A percentile compares a stretch with the other conserved stretches of the same genome.
These are phyloP conservation scores for Chalcis sispes DNA, from an alignment of 2,888 invertebrate genomes.

Conservation along the genomic window DNA sequence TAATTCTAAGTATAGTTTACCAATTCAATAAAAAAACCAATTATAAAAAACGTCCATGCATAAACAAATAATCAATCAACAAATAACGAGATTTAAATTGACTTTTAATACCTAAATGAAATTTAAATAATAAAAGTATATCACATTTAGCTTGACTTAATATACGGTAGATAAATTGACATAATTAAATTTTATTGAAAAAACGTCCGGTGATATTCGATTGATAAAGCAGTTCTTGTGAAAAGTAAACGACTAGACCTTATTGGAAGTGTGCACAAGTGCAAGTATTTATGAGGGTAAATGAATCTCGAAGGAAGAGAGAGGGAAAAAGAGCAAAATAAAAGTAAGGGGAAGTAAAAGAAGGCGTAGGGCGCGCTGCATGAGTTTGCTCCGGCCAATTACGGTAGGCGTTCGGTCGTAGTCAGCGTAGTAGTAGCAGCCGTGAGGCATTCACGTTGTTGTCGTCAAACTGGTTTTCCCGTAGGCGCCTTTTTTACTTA, in stretches of 20 bases:
- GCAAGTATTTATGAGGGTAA: no score
- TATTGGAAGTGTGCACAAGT: no score
- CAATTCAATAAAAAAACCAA: no score
- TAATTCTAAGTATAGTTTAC: no score
- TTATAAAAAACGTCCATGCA: no score
- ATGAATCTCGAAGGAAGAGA: no score
- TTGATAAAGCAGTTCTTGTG: no score
- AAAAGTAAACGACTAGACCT: no score
- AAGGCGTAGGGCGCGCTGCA: slow-evolving; percentile 9
- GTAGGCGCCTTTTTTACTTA: slow-evolving; percentile 49
- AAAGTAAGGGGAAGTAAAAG: no score
- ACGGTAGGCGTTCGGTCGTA: slow-evolving; percentile 54
- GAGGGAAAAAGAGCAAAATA: background rate
- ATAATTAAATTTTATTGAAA: slow-evolving; percentile 32
- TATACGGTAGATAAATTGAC: background rate
- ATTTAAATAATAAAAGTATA: background rate
- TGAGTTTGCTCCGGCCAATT: slow-evolving; percentile 60
- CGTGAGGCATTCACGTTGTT: slow-evolving; percentile 54
- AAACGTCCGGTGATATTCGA: background rate
- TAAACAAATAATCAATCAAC: no score
- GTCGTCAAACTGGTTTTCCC: slow-evolving; percentile 71
- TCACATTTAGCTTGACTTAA: background rate
- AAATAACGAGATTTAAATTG: no score
- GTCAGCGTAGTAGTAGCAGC: slow-evolving; percentile 24
- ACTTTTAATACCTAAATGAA: no score